These are phyloP conservation scores for Apteryx mantelli DNA, from an alignment of 2,113 vertebrate species.

Conservation along the genomic window DNA sequence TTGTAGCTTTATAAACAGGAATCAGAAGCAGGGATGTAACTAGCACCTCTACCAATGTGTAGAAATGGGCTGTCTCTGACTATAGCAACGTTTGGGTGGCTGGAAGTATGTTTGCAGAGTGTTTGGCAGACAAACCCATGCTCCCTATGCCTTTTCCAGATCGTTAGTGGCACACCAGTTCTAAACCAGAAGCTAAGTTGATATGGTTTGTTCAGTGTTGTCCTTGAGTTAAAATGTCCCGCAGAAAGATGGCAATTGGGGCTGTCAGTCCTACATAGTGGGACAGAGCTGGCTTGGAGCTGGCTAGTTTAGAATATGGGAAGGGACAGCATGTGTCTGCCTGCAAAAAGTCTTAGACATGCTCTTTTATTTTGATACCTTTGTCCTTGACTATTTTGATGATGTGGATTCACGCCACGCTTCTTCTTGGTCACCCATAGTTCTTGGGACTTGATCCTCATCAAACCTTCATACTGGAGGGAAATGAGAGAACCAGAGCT, in stretches of 20 bases:
- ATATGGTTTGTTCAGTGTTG: not conserved
- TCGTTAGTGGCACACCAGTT: not conserved
- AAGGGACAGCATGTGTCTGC: not conserved
- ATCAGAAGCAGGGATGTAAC: not conserved
- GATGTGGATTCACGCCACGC: not conserved
- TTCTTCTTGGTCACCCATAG: not conserved
- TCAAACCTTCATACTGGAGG: not conserved
- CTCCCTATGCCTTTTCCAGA: not conserved
- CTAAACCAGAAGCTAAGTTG: not conserved
- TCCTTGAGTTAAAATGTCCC: not conserved
- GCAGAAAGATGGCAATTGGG: not conserved
- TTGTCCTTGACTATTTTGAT: not conserved
- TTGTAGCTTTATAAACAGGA: not conserved
- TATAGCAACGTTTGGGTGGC: not conserved
- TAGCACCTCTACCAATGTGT: no score
- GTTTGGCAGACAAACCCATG: not conserved
- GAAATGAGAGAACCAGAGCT: not conserved
- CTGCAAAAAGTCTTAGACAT: not conserved
- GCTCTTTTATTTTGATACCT: not conserved
- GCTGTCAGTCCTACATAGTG: not conserved
- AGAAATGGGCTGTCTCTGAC: not conserved
- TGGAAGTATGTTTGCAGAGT: not conserved
- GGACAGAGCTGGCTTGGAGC: not conserved
- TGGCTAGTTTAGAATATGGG: not conserved
- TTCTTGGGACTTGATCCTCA: not conserved